phyloP scores from a whole-genome alignment of 2,113 vertebrate genomes.

The Apteryx owenii region DNA sequence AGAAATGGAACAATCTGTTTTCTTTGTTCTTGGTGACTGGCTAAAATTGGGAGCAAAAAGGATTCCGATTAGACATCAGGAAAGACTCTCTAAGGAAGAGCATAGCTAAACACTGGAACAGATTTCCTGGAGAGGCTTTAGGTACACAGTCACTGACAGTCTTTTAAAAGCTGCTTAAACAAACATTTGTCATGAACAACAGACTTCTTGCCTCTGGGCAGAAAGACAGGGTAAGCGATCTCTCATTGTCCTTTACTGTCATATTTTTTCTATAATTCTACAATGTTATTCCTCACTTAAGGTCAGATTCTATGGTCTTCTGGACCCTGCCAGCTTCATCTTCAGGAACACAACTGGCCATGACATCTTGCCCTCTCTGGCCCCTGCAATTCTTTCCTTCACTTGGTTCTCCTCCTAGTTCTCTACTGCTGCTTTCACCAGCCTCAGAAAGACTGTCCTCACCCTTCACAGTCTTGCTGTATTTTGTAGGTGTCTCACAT shows the following conservation, averaged over 20 bases:
- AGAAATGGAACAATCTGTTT: not conserved
- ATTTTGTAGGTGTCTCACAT: not conserved
- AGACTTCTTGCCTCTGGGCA: not conserved
- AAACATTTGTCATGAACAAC: not conserved
- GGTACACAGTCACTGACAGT: not conserved
- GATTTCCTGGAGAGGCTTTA: not conserved
- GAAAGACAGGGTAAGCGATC: not conserved
- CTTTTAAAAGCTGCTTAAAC: not conserved
- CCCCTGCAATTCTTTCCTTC: not conserved
- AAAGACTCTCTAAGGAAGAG: not conserved
- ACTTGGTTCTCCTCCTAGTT: not conserved
- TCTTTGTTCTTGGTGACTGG: not conserved
- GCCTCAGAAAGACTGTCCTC: not conserved
- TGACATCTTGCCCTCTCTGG: rapidly evolving
- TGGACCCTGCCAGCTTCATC: not conserved
- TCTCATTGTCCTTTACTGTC: not conserved
- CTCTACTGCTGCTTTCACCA: not conserved
- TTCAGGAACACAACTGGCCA: not conserved
- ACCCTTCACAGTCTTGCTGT: not conserved
- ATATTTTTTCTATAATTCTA: not conserved
- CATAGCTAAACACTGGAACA: not conserved
- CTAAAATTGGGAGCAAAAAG: not conserved
- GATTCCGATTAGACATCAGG: not conserved
- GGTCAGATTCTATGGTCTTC: not conserved
- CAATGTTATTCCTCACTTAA: not conserved